Evolutionary conservation across 2,888 invertebrate genomes (phyloP), one percentile per base, ranked within the genome.

Genomic region (Plusia festucae): DNA sequence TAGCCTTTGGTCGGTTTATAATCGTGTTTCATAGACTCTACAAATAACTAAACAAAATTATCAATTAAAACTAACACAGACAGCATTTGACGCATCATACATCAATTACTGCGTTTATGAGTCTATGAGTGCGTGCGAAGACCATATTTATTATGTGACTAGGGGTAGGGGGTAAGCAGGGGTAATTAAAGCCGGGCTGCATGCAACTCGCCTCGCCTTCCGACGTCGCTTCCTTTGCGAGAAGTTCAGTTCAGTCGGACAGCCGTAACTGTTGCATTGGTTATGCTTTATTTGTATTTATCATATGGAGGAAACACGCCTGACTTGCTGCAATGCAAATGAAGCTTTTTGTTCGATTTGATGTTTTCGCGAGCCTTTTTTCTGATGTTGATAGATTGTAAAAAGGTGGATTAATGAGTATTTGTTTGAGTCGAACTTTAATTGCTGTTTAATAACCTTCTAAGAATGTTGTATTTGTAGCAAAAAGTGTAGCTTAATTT

Each of bases 91-190:
- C 11, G 46, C 16, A 61, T 49, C 72, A 65, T 73, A 76, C 54
- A 81, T 86, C 85, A 82, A 83, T 86, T 83, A 84, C 80, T 79
- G 69, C 71, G 65, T 73, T 70, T 86, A 86, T 86, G 84, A 82
- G 87, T 72, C 72, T 86, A 86, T 86, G 84, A 82, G 87, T 88
- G 89, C 89, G 89, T 90, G 90, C 83, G 81, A 82, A 85, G 86
- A 84, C 73, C 84, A 84, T 89, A 90, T 90, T 89, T 89, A 85
- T 87, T 86, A 88, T 86, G 77, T 68, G 53, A 3, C 51, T 59
- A 44, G 70, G 65, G 73, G 63, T 49, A 70, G 71, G 68, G 81
- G 77, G 85, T 84, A 88, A 88, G 87, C 87, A 88, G 68, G 81
- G 79, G 85, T 84, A 88, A 89, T 88, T 88, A 88, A 88, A 86